Evolutionary conservation across 2,797 vertebrate species (phyloP), one percentile per base, ranked within the genome.

Genomic region (Bryconaethiops microstoma): DNA sequence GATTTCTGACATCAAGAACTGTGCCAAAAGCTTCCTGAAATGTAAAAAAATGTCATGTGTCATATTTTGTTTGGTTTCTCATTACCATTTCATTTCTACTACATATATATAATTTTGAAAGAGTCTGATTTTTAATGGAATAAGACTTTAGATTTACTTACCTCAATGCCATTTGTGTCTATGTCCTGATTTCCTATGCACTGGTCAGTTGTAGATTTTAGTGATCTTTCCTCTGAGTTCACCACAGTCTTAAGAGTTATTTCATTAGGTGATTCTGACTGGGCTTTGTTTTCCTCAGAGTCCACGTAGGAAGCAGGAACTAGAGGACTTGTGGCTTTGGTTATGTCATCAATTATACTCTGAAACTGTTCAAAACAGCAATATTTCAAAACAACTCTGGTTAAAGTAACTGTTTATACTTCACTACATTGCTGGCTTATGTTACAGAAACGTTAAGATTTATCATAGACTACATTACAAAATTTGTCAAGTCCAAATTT

Each of bases 1-100:
- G 72, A 69, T 83, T 80, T 52, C 74, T 72, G 40, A 87, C 40
- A 16, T 42, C 19, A 73, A 87, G 65, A 5, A 87, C 79, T 83
- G 74, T 83, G 17, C 84, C 84, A 69, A 77, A 83, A 5, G 1
- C n/a, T 68, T 77, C 79, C 79, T 86, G 29, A 65, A 76, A 65
- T 39, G 73, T 73, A 5, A 71, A 10, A 50, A 74, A 75, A 63
- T 21, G 3, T 48, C 45, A 48, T 14, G 19, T 25, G 7, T 17
- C 17, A 71, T 29, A 2, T 4, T 45, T 45, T 42, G 23, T 63
- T 63, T n/a, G 40, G 10, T 13, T n/a, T 12, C 0, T 68, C 25
- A 2, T 1, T 69, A 6, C 5, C 21, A 19, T 25, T 50, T 50
- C 21, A 21, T 70, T 50, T 25, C 12, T 21, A 45, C 17, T 68